phyloP scores from a whole-genome alignment of 2,888 invertebrate genomes.

The Leptopilina myrica region DNA sequence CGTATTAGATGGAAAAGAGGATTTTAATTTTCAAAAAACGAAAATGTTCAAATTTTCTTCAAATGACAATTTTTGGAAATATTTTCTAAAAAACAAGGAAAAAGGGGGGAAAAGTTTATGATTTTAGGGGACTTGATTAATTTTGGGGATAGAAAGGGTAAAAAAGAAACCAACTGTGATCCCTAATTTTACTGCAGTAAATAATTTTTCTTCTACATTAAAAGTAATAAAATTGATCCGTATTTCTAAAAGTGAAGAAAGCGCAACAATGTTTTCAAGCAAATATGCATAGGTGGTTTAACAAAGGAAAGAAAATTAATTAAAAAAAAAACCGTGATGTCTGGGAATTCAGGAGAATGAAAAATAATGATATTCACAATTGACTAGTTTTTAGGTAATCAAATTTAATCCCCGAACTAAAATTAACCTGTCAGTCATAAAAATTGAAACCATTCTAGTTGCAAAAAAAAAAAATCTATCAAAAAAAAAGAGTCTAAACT shows the following conservation, averaged over 20 bases:
- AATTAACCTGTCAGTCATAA: conserved; percentile 6
- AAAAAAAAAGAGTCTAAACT: background rate
- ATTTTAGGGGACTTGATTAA: too few species aligned
- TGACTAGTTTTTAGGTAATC: conserved; percentile 3
- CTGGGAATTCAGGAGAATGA: background rate
- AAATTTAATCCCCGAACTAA: background rate
- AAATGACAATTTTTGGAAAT: too few species aligned
- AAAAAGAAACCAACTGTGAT: too few species aligned
- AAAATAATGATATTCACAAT: conserved; percentile 11
- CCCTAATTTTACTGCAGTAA: too few species aligned
- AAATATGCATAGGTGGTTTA: conserved; percentile 18
- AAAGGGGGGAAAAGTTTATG: too few species aligned
- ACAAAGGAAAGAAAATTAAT: conserved; percentile 22
- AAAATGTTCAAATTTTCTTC: too few species aligned
- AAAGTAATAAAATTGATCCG: too few species aligned
- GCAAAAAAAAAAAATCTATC: background rate
- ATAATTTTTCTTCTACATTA: too few species aligned
- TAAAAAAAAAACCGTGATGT: background rate
- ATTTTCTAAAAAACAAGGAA: too few species aligned
- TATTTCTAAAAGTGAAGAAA: background rate
- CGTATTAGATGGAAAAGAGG: too few species aligned
- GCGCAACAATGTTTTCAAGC: conserved; percentile 11
- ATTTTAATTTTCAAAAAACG: too few species aligned
- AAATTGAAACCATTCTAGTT: background rate
- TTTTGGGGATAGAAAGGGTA: too few species aligned